Evolutionary conservation across 2,797 vertebrate genomes (phyloP), one percentile per base, ranked within the genome.

Genomic region (Girardinus metallicus): DNA sequence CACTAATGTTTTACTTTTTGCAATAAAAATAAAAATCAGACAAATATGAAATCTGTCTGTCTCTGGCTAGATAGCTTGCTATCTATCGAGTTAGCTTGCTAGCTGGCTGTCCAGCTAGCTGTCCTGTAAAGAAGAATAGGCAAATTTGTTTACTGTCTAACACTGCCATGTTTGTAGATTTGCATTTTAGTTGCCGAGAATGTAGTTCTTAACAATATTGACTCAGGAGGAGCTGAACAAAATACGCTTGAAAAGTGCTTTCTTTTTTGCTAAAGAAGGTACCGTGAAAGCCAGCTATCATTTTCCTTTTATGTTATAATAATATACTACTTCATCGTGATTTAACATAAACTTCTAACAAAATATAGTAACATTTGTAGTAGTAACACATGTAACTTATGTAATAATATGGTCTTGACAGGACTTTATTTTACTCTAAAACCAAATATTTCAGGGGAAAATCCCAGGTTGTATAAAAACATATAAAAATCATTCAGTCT

Each of bases 391-490:
- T 29, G 4, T 29, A 5, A 29, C 26, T 4, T n/a, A 4, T 55
- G 53, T 55, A 55, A 55, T n/a, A 55, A 57, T 57, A 53, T 26
- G n/a, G 3, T n/a, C 55, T 31, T 60, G 55, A 5, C 55, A 60
- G n/a, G 29, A 31, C 13, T 31, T 31, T 62, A 15, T 16, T 62
- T 62, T 62, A 2, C 29, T 34, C 5, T 8, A 31, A 62, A 15
- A 31, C 13, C 29, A 11, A 39, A 66, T 76, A 75, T 86, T 53
- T 75, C 70, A 51, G 29, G 62, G 81, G 76, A 86, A 87, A 86
- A 83, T 21, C 78, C 82, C 73, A 26, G 16, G 36, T 82, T 83
- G 8, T n/a, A 29, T 79, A 49, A 39, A 77, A 77, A 72, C 53
- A 0, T 34, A 49, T 60, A 70, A 64, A 9, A 64, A 21, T 8